Evolutionary conservation across 2,888 invertebrate species (phyloP), one percentile per base, ranked within the genome.

Genomic region (Carpatolechia fugitivella): DNA sequence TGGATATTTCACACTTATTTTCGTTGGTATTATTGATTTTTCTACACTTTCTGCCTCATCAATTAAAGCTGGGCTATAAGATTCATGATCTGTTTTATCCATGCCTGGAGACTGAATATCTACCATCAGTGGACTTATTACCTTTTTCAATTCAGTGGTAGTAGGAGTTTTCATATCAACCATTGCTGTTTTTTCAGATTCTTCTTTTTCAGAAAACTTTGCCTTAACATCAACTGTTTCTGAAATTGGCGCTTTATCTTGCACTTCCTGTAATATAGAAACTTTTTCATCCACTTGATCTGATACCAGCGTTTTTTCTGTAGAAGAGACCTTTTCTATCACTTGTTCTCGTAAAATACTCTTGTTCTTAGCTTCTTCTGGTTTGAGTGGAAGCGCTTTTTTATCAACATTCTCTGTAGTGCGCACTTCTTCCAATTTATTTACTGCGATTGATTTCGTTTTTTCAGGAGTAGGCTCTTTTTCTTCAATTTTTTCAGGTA

Each of bases 401-500:
- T n/a, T n/a, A n/a, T n/a, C n/a, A n/a, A n/a, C n/a, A n/a, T n/a
- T n/a, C n/a, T n/a, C n/a, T n/a, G n/a, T n/a, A n/a, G n/a, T n/a
- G n/a, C n/a, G n/a, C n/a, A n/a, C n/a, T n/a, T n/a, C n/a, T n/a
- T n/a, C n/a, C n/a, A n/a, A n/a, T n/a, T n/a, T n/a, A n/a, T n/a
- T n/a, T n/a, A n/a, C n/a, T n/a, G n/a, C n/a, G n/a, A n/a, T n/a
- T n/a, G n/a, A n/a, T n/a, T n/a, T n/a, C 54, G 20, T 29, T 44
- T 62, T 54, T 0, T 33, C 30, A 6, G 59, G 57, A 5, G 62
- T 61, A 4, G 60, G 51, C 29, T 44, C 51, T 30, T 62, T 63
- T 13, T 16, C n/a, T 11, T 35, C n/a, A n/a, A 13, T 47, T 20
- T 53, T 59, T 24, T 55, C 46, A 20, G 54, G 16, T 16, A n/a